Conservation (phyloP, 2,888 invertebrate genomes). For the Margaritifera margaritifera region DNA sequence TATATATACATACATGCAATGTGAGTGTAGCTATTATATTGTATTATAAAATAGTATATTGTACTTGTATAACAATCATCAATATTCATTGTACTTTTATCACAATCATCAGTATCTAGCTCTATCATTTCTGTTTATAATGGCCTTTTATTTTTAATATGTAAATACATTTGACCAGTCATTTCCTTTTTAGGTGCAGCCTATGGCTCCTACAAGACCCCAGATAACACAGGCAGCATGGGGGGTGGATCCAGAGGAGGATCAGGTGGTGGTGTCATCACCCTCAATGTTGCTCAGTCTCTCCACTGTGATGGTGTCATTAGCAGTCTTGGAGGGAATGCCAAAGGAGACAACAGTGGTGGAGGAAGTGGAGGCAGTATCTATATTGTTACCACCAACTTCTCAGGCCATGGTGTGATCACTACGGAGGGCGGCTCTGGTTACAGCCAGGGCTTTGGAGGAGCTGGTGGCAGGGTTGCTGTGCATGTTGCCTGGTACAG, state of each 20-base stretch:
- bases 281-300: conserved; percentile 37
- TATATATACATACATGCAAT: too few relatives aligned
- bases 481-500: conserved; percentile 47
- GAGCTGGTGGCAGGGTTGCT: conserved; percentile 54
- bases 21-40: too few relatives aligned
- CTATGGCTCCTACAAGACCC: conserved; percentile 50
- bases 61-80: too few relatives aligned
- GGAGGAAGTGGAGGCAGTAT: conserved; percentile 61
- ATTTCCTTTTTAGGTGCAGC: conserved; percentile 38
- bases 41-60: too few relatives aligned
- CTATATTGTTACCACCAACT: conserved; percentile 45
- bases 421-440: conserved; percentile 51
- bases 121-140: too few relatives aligned
- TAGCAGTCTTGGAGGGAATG: conserved; percentile 42
- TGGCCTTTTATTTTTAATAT: too few relatives aligned
- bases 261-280: conserved; percentile 47
- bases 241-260: conserved; percentile 51
- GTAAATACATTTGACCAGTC: neutral
- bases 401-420: conserved; percentile 57
- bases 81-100: too few relatives aligned
- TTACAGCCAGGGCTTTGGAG: conserved; percentile 44
- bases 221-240: conserved; percentile 46
- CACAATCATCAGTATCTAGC: too few relatives aligned
- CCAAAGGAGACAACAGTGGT: conserved; percentile 38
- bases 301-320: conserved; percentile 55